Conservation (phyloP, 2,888 invertebrate genomes). For the Cremastobaeus sp. region DNA sequence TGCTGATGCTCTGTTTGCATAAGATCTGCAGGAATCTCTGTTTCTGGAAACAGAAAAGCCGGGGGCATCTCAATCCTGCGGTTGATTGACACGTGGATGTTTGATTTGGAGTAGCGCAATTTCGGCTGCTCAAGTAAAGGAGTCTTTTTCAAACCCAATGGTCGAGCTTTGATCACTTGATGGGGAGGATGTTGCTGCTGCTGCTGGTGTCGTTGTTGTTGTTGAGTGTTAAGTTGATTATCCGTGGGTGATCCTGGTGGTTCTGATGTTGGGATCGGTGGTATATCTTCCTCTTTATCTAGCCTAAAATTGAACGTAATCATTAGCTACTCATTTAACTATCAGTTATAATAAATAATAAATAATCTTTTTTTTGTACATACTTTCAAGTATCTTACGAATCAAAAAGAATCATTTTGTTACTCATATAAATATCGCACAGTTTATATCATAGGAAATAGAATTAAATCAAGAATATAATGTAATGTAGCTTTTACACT, state of each 20-base stretch:
- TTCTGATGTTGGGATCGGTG: constrained; percentile 76
- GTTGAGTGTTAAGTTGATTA: constrained; percentile 64
- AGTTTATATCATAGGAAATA: no score
- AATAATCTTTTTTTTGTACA: no score
- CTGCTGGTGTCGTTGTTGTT: constrained; percentile 41
- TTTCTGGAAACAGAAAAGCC: constrained; percentile 88
- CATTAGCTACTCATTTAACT: no score
- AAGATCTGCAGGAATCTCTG: constrained; percentile 82
- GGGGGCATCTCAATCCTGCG: constrained; percentile 90
- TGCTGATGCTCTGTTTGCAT: constrained; percentile 77
- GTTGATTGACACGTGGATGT: constrained; percentile 84
- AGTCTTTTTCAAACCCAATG: constrained; percentile 89
- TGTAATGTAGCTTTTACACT: no score
- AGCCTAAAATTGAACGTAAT: constrained; percentile 59
- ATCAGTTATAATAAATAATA: no score
- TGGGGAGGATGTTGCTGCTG: constrained; percentile 49
- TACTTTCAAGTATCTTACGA: no score
- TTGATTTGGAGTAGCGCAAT: constrained; percentile 82
- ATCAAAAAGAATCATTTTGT: no score
- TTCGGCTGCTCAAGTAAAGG: constrained; percentile 90
- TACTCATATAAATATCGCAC: no score
- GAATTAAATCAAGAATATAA: no score
- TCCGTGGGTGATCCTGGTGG: constrained; percentile 77
- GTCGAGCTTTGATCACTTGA: constrained; percentile 86
- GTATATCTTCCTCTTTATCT: constrained; percentile 75